A percentile compares a stretch with the other conserved stretches of the same genome.
Conservation (phyloP, 2,113 vertebrate genomes). For the Passer montanus region DNA sequence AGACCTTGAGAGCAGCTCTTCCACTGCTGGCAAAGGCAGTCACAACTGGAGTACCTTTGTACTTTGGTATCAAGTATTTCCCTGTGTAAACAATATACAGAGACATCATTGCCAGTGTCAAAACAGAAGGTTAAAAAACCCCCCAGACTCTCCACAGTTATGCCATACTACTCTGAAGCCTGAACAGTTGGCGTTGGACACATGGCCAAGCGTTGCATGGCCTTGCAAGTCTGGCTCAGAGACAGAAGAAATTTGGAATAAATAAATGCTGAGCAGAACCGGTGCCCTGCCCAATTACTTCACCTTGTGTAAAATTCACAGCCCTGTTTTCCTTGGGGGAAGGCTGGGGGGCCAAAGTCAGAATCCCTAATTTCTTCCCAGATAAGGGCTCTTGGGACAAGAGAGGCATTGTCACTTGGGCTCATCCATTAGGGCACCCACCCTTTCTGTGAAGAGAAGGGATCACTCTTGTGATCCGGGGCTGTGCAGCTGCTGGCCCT, state of each 20-base stretch:
- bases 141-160: background rate
- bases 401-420: background rate
- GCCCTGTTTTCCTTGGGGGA: background rate
- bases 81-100: background rate
- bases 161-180: background rate
- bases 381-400: background rate
- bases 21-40: background rate
- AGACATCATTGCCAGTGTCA: background rate
- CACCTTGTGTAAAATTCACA: background rate
- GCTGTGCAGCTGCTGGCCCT: background rate
- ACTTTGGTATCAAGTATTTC: background rate
- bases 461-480: background rate
- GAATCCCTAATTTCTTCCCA: background rate
- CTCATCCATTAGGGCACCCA: background rate
- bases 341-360: rapidly evolving
- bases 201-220: background rate
- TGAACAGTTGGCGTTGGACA: background rate
- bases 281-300: background rate
- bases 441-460: background rate
- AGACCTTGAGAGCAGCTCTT: background rate
- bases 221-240: background rate
- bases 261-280: background rate
- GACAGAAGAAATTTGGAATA: background rate
- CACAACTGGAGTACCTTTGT: background rate
- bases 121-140: background rate